Evolutionary conservation across 2,113 vertebrate species (phyloP).

Genomic region (Pygoscelis adeliae): DNA sequence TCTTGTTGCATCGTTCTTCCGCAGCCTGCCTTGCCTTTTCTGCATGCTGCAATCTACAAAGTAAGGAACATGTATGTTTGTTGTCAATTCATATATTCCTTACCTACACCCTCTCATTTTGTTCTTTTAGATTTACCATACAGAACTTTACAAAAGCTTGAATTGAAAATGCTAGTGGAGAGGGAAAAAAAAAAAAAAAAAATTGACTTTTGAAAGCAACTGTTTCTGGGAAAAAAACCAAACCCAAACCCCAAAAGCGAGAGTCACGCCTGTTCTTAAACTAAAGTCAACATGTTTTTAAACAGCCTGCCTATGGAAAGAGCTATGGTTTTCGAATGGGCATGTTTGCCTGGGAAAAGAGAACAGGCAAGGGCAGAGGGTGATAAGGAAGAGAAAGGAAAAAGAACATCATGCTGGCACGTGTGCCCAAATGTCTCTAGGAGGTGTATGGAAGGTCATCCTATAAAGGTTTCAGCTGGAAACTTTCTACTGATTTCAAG

Average conservation of each 20-base stretch:
- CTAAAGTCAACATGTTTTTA: neutral
- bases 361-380: neutral
- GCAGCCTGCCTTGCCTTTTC: conserved; percentile 79
- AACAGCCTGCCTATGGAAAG: neutral
- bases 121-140: neutral
- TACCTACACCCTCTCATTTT: neutral
- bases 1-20: conserved; percentile 81
- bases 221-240: neutral
- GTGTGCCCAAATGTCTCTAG: neutral
- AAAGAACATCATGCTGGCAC: neutral
- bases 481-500: neutral
- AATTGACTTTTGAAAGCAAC: neutral
- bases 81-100: neutral
- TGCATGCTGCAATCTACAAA: conserved; percentile 80
- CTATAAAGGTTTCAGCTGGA: neutral
- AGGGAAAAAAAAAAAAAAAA: neutral
- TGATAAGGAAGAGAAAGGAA: neutral
- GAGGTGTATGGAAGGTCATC: neutral
- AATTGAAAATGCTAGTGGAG: neutral
- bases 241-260: fast-evolving
- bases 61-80: neutral
- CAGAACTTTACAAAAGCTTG: neutral
- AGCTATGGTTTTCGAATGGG: neutral
- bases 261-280: neutral
- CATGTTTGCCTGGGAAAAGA: neutral